phyloP scores from a whole-genome alignment of 2,888 invertebrate species.

The Caenorhabditis doughertyi region DNA sequence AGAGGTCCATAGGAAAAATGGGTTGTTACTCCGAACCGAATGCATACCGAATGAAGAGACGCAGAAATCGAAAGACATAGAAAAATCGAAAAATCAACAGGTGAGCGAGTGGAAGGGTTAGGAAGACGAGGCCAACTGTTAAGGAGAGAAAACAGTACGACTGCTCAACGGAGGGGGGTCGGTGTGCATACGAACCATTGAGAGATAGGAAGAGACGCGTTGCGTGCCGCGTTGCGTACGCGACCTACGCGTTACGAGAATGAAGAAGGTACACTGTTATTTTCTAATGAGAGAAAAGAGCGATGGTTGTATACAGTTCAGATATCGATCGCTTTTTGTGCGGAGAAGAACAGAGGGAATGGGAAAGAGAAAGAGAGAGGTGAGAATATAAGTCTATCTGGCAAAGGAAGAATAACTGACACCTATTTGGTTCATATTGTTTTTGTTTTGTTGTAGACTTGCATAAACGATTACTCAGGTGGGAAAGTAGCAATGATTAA shows the following conservation, averaged over 20 bases:
- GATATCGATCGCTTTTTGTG: conserved; percentile 22
- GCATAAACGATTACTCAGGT: too few species aligned
- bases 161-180: not conserved
- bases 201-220: not conserved
- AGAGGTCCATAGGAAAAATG: conserved; percentile 4
- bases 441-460: too few species aligned
- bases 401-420: not conserved
- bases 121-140: not conserved
- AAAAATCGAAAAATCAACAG: conserved; percentile 17
- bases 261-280: conserved; percentile 3
- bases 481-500: too few species aligned
- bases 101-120: conserved; percentile 10
- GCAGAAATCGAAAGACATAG: not conserved
- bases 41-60: conserved; percentile 2
- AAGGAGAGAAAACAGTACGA: conserved; percentile 5
- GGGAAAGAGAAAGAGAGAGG: too few species aligned
- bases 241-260: not conserved
- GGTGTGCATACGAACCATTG: not conserved
- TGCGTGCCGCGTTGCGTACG: conserved; percentile 19
- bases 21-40: not conserved
- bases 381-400: not conserved
- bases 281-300: not conserved
- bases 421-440: not conserved
- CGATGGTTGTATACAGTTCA: not conserved
- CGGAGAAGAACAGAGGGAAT: not conserved